Conservation (phyloP, 37 sponge, comb jelly and placozoan species). For the Aplysina aerophoba region DNA sequence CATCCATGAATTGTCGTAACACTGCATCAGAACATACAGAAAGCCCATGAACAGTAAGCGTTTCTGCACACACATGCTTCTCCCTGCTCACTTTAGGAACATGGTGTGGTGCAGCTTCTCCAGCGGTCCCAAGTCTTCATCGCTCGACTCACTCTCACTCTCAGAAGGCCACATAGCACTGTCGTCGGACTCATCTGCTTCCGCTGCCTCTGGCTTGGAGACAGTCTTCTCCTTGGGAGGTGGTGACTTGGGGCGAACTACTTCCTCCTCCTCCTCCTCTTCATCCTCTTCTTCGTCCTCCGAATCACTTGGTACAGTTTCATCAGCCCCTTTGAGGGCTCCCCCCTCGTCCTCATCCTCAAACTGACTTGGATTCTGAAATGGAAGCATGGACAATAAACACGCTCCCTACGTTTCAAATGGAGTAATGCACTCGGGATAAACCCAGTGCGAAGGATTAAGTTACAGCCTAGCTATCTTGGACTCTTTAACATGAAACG, state of each 20-base stretch:
- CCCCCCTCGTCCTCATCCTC: slow-evolving; percentile 70
- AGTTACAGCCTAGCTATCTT: too few relatives aligned
- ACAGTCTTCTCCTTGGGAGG: slow-evolving; percentile 23
- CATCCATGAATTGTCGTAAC: too few relatives aligned
- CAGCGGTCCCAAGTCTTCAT: slow-evolving; percentile 42
- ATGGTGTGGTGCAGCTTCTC: slow-evolving; percentile 13
- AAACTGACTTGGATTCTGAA: slow-evolving; percentile 63
- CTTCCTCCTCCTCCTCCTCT: neutral
- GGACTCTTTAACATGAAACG: too few relatives aligned
- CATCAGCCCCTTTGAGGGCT: neutral
- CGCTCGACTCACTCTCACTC: slow-evolving; percentile 41
- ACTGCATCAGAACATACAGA: too few relatives aligned
- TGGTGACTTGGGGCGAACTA: too few relatives aligned
- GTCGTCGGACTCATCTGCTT: slow-evolving; percentile 56
- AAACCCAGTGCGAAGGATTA: too few relatives aligned
- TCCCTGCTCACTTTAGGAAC: slow-evolving; percentile 7
- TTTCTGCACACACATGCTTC: slow-evolving; percentile 8
- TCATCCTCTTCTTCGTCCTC: slow-evolving; percentile 29
- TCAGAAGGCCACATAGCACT: slow-evolving; percentile 55
- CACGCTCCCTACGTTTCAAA: neutral
- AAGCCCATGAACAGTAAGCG: too few relatives aligned
- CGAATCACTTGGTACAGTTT: neutral
- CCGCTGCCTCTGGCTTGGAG: slow-evolving; percentile 33
- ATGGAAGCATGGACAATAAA: neutral
- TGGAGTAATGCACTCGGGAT: too few relatives aligned